Conservation (phyloP, 2,888 invertebrate species). For the Toxonevra muliebris region DNA sequence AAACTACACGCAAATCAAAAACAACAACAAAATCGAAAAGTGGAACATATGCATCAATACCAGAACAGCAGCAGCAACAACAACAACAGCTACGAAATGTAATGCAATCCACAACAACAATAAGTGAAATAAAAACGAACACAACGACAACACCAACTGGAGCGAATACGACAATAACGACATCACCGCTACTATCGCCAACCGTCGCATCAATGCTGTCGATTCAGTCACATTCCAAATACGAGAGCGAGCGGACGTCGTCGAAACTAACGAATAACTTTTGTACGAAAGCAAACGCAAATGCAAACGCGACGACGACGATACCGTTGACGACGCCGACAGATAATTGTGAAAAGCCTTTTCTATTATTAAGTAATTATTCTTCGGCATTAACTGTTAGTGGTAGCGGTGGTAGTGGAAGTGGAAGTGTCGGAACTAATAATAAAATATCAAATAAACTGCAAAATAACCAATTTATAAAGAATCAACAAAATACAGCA, state of each 20-base stretch:
- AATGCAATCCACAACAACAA: constrained; percentile 31
- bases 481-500: constrained; percentile 51
- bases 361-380: too few relatives aligned
- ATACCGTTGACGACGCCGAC: constrained; percentile 29
- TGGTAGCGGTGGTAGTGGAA: constrained; percentile 33
- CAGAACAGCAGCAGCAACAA: constrained; percentile 29
- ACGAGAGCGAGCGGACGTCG: constrained; percentile 59
- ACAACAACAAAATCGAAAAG: constrained; percentile 12
- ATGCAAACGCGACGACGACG: constrained; percentile 22
- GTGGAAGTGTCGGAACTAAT: constrained; percentile 28
- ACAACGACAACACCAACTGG: constrained; percentile 45
- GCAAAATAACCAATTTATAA: constrained; percentile 59
- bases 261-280: constrained; percentile 37
- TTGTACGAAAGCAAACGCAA: not conserved
- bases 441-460: constrained; percentile 58
- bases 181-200: constrained; percentile 29
- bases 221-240: constrained; percentile 62
- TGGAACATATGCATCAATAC: constrained; percentile 21
- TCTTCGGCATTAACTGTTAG: constrained; percentile 19
- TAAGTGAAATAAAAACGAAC: constrained; percentile 19
- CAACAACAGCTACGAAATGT: constrained; percentile 30
- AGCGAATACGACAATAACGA: constrained; percentile 21
- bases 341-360: constrained; percentile 24
- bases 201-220: constrained; percentile 27
- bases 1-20: constrained; percentile 23